A percentile compares a stretch with the other conserved stretches of the same genome.
These are phyloP conservation scores for Drosophila miranda DNA, from an alignment of 1,140 invertebrate genomes.

Conservation along the genomic window DNA sequence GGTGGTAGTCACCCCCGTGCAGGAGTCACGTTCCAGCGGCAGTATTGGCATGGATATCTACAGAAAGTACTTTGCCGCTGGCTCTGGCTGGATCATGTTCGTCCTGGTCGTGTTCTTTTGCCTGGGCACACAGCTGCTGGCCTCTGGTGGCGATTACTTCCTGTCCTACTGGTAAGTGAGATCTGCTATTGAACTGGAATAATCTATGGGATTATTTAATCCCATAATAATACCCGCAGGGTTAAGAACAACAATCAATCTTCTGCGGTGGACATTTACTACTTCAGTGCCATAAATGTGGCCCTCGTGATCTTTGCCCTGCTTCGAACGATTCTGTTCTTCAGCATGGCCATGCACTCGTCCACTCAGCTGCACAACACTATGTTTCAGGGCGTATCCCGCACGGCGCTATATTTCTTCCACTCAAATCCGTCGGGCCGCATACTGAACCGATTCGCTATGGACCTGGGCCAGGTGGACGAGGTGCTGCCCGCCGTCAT, in stretches of 20 bases:
- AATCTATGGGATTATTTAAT: no score
- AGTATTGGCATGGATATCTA: constrained; percentile 41
- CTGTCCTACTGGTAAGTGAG: constrained; percentile 47
- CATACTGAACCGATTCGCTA: constrained; percentile 90
- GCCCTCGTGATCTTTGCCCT: constrained; percentile 62
- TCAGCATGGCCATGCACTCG: constrained; percentile 57
- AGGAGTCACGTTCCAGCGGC: constrained; percentile 21
- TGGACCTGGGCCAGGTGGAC: constrained; percentile 91
- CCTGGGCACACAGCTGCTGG: constrained; percentile 43
- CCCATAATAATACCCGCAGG: constrained; percentile 14
- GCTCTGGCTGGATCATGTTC: constrained; percentile 40
- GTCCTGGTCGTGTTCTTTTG: constrained; percentile 32
- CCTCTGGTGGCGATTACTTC: constrained; percentile 47
- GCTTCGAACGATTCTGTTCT: constrained; percentile 54
- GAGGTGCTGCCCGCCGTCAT: constrained; percentile 91
- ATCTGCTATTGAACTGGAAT: neutral
- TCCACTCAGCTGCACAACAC: constrained; percentile 52
- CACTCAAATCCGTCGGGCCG: constrained; percentile 89
- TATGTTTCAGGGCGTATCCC: constrained; percentile 64
- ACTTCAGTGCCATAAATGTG: constrained; percentile 56
- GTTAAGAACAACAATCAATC: constrained; percentile 48
- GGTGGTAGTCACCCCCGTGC: neutral
- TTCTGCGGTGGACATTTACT: constrained; percentile 51
- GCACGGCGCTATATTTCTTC: constrained; percentile 90
- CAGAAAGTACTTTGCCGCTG: constrained; percentile 42